Percentiles rank a stretch among this genome's conserved stretches.
Conservation (phyloP, 2,888 invertebrate genomes). For the Seladonia tumulorum region DNA sequence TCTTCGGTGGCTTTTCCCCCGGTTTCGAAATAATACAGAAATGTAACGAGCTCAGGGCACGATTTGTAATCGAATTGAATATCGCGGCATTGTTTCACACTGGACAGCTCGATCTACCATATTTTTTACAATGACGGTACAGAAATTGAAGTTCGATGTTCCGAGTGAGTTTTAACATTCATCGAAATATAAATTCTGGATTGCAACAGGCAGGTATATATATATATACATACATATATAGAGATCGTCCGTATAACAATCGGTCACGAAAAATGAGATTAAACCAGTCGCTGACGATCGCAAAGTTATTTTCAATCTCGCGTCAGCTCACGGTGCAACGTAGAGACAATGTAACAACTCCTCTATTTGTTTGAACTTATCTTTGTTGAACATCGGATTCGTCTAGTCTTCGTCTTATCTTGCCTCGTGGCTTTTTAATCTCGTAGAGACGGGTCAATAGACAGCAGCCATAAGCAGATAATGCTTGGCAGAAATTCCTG, state of each 20-base stretch:
- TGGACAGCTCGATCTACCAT: not conserved
- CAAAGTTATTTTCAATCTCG: not conserved
- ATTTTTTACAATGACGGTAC: constrained; percentile 9
- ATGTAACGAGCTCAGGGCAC: not conserved
- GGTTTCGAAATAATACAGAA: not conserved
- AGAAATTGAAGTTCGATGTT: constrained; percentile 17
- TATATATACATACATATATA: not conserved
- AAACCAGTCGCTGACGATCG: not conserved
- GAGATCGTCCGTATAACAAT: not conserved
- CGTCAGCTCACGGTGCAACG: not conserved
- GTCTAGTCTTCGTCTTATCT: not conserved
- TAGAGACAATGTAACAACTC: not conserved
- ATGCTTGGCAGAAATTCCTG: not conserved
- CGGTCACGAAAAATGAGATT: not conserved
- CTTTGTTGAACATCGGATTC: not conserved
- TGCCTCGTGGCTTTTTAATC: not conserved
- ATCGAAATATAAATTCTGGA: not conserved
- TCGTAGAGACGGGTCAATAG: not conserved
- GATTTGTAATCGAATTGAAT: constrained; percentile 9
- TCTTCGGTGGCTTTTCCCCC: not conserved
- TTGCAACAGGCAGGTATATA: not conserved
- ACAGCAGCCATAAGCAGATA: not conserved
- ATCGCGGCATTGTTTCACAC: constrained; percentile 1
- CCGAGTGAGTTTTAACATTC: not conserved
- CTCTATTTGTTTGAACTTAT: not conserved